Evolutionary conservation across 2,797 vertebrate species (phyloP), one percentile per base, ranked within the genome.

Genomic region (Phoeniculus purpureus): DNA sequence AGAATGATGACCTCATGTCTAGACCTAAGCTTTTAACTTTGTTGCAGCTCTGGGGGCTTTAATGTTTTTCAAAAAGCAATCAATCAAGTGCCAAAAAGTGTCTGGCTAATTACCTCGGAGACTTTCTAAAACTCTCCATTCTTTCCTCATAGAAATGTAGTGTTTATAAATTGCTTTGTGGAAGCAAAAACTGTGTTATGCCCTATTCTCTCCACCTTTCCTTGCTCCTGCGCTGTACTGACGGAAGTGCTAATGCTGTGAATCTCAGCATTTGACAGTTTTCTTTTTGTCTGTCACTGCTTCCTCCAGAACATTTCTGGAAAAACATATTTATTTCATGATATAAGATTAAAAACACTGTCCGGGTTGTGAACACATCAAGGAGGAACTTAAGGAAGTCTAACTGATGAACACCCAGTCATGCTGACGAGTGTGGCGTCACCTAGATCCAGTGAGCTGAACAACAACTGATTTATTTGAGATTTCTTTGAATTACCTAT

Each of bases 1-100:
- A 97, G 92, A 96, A 88, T 94, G 91, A 96, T 97, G 95, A 96
- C 92, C 93, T 96, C 95, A 97, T 93, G 96, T 96, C 95, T 97
- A 96, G 94, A 96, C 93, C 89, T 89, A 90, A 93, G 92, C 93
- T 97, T 97, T 97, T 96, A 97, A 95, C 62, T 91, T 93, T 95
- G 78, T 81, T 95, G 94, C 90, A 93, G 80, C 85, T 95, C 95
- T 93, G 65, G 75, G 73, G 80, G 52, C 87, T 96, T 92, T 93
- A 94, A 93, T 94, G 84, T 92, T 71, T 94, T 95, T 93, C 81
- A 87, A 94, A 96, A 96, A 94, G 56, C 72, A 85, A 95, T 96
- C 92, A 96, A 93, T 96, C 90, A 95, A 84, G 71, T 90, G 65
- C 64, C 79, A 92, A 89, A 97, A 95, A 52, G 58, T 87, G 80